Evolutionary conservation across 2,113 vertebrate species (phyloP).

Genomic region (Brachypodius melanocephalos): DNA sequence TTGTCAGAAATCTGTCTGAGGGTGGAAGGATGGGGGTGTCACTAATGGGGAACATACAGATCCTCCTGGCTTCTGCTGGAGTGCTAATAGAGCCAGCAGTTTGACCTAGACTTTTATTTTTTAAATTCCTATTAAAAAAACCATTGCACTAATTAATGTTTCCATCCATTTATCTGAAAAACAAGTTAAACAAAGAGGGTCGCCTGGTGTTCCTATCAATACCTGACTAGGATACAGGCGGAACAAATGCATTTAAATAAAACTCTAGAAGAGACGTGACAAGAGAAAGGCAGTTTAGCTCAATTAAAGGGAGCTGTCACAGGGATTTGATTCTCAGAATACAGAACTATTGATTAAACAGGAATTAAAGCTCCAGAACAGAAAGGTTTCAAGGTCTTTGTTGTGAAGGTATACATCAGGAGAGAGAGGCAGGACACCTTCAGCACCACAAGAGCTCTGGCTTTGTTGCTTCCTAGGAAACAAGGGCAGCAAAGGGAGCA

Average conservation of each 20-base stretch:
- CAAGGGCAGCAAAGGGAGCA: slow-evolving; percentile 24
- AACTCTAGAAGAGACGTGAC: slow-evolving; percentile 41
- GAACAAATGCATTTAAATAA: slow-evolving; percentile 37
- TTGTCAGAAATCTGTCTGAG: slow-evolving; percentile 4
- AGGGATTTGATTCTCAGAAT: slow-evolving; percentile 50
- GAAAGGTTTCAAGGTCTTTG: slow-evolving; percentile 59
- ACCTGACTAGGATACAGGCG: not conserved
- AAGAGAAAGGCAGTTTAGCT: slow-evolving; percentile 51
- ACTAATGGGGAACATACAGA: not conserved
- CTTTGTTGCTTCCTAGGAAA: slow-evolving; percentile 54
- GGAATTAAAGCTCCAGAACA: slow-evolving; percentile 44
- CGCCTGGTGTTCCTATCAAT: slow-evolving; percentile 20
- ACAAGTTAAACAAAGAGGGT: slow-evolving; percentile 57
- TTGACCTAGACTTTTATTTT: not conserved
- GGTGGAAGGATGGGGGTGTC: slow-evolving; percentile 38
- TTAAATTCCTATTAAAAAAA: not conserved
- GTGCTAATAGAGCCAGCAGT: not conserved
- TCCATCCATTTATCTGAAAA: slow-evolving; percentile 40
- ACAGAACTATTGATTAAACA: slow-evolving; percentile 45
- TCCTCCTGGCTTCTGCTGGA: not conserved
- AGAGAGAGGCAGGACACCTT: slow-evolving; percentile 23
- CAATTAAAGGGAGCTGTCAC: slow-evolving; percentile 55
- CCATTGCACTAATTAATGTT: slow-evolving; percentile 44
- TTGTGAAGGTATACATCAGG: not conserved
- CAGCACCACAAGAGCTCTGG: not conserved